A percentile compares a stretch with the other conserved stretches of the same genome.
These are phyloP conservation scores for Hypolimnas misippus DNA, from an alignment of 2,888 invertebrate species.

Conservation along the genomic window DNA sequence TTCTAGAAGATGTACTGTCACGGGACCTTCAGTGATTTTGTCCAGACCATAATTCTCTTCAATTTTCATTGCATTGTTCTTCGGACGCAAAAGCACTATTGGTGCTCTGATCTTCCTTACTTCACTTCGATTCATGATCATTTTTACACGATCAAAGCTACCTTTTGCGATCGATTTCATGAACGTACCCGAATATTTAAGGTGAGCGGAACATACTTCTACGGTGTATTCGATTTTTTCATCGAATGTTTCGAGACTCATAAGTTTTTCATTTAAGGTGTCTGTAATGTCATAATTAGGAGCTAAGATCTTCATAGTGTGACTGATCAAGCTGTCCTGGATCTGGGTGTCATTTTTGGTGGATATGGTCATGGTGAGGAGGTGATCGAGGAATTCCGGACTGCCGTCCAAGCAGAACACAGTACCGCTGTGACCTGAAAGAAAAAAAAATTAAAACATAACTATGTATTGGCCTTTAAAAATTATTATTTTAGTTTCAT, in stretches of 20 bases:
- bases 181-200: slow-evolving; percentile 65
- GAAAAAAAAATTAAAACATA: neutral
- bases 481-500: too few relatives aligned
- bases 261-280: slow-evolving; percentile 72
- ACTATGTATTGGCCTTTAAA: too few relatives aligned
- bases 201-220: slow-evolving; percentile 63
- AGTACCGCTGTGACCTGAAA: slow-evolving; percentile 83
- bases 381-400: slow-evolving; percentile 87
- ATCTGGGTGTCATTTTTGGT: slow-evolving; percentile 74
- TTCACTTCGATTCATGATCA: slow-evolving; percentile 71
- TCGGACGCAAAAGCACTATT: slow-evolving; percentile 86
- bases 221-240: slow-evolving; percentile 82
- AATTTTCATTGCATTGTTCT: slow-evolving; percentile 64
- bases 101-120: slow-evolving; percentile 81
- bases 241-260: slow-evolving; percentile 80
- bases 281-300: slow-evolving; percentile 66
- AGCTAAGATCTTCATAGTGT: slow-evolving; percentile 79
- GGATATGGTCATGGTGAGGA: slow-evolving; percentile 76
- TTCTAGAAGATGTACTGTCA: slow-evolving; percentile 86
- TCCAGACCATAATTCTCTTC: slow-evolving; percentile 88
- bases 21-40: slow-evolving; percentile 80
- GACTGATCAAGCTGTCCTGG: slow-evolving; percentile 84
- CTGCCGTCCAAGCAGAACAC: slow-evolving; percentile 96
- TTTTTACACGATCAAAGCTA: slow-evolving; percentile 81
- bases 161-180: slow-evolving; percentile 52